Conservation (phyloP, 1,140 invertebrate species). For the Bombyx mandarina region DNA sequence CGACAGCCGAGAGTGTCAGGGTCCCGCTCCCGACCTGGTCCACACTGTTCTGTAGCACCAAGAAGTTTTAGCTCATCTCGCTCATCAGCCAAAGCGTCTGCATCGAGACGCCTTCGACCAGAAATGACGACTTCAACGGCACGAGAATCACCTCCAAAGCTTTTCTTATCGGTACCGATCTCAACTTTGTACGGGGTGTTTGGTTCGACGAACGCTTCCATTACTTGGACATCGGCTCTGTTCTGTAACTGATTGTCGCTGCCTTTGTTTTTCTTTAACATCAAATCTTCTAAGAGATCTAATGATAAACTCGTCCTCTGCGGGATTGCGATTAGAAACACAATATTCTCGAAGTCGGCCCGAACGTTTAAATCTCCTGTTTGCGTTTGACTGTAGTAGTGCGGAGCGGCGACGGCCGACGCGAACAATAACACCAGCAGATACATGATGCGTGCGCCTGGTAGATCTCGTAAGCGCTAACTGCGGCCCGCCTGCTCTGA, state of each 20-base stretch:
- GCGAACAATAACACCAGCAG: conserved; percentile 27
- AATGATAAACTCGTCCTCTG: conserved; percentile 57
- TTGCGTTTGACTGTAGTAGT: conserved; percentile 74
- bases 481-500: conserved; percentile 36
- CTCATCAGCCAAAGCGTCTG: conserved; percentile 16
- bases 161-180: conserved; percentile 41
- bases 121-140: conserved; percentile 53
- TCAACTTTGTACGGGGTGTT: conserved; percentile 72
- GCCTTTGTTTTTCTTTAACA: conserved; percentile 20
- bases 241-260: conserved; percentile 32
- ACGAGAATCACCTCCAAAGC: conserved; percentile 29
- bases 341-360: conserved; percentile 76
- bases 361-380: conserved; percentile 76
- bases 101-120: conserved; percentile 31
- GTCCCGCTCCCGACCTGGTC: conserved; percentile 72
- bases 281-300: conserved; percentile 46
- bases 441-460: conserved; percentile 45
- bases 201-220: conserved; percentile 70
- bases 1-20: conserved; percentile 53
- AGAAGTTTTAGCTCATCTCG: conserved; percentile 62
- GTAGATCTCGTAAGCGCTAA: conserved; percentile 23
- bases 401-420: conserved; percentile 79
- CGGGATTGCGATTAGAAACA: conserved; percentile 73
- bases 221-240: conserved; percentile 37
- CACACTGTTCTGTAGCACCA: conserved; percentile 75